Evolutionary conservation across 64 coral and sea anemone species (phyloP).

Genomic region (Montipora sp.): DNA sequence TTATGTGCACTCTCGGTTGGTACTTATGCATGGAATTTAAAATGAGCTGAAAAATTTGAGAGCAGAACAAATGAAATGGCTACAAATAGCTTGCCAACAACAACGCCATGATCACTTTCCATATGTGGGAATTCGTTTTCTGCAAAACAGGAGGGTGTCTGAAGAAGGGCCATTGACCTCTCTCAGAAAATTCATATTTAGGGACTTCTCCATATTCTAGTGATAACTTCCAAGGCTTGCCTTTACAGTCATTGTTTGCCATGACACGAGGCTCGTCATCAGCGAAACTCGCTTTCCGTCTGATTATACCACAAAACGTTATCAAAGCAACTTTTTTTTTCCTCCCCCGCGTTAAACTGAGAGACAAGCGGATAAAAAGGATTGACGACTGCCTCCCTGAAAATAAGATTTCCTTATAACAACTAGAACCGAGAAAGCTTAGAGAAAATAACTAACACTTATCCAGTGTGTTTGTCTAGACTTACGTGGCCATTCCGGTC

Average conservation of each 20-base stretch:
- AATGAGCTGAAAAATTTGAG: slow-evolving; percentile 75
- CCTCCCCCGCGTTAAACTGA: neutral
- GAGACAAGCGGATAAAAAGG: neutral
- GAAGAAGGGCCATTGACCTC: too few species aligned
- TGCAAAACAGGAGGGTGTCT: neutral
- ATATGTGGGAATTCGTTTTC: neutral
- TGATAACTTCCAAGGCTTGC: too few species aligned
- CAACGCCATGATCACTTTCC: neutral
- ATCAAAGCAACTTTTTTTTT: neutral
- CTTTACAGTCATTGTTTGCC: neutral
- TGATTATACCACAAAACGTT: neutral
- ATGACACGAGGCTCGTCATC: neutral
- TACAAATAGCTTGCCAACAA: neutral
- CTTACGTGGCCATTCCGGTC: slow-evolving; percentile 93
- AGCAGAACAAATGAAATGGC: neutral
- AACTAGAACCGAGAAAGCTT: neutral
- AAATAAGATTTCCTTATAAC: neutral
- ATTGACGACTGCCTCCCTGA: neutral
- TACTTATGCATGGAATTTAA: slow-evolving; percentile 99
- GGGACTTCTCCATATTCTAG: too few species aligned
- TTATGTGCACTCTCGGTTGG: slow-evolving; percentile 95
- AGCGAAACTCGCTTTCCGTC: neutral
- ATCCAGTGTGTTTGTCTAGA: neutral
- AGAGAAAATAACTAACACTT: neutral
- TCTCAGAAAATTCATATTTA: too few species aligned